A percentile compares a stretch with the other conserved stretches of the same genome.
phyloP scores from a whole-genome alignment of 2,113 vertebrate genomes.

The Puntigrus tetrazona region DNA sequence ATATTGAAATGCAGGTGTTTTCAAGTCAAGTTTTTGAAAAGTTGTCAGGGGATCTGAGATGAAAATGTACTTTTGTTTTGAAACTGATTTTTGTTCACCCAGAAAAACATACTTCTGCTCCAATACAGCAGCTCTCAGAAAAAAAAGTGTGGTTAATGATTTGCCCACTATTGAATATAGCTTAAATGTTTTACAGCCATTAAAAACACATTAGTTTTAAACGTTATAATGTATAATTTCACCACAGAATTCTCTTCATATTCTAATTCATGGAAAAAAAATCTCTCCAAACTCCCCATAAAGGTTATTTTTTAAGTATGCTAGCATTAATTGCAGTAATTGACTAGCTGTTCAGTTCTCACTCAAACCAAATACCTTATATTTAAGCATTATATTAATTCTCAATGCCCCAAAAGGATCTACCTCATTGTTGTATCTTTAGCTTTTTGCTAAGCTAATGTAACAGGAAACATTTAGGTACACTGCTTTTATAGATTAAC shows the following conservation, averaged over 20 bases:
- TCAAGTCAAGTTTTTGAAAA: slow-evolving; percentile 46
- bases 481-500: not conserved
- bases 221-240: slow-evolving; percentile 13
- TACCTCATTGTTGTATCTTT: not conserved
- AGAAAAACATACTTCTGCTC: slow-evolving; percentile 35
- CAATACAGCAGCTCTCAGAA: slow-evolving; percentile 42
- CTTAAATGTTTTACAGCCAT: not conserved
- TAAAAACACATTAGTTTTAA: slow-evolving; percentile 12
- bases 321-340: not conserved
- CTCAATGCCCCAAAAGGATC: not conserved
- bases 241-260: not conserved
- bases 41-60: slow-evolving; percentile 35
- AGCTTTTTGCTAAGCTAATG: not conserved
- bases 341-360: not conserved
- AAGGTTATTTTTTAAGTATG: not conserved
- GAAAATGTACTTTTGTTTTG: slow-evolving; percentile 48
- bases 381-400: not conserved
- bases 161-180: slow-evolving; percentile 10
- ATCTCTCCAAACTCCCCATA: not conserved
- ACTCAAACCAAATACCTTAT: not conserved
- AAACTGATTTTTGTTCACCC: slow-evolving; percentile 52
- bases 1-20: slow-evolving; percentile 31
- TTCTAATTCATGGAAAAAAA: not conserved
- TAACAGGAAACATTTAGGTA: not conserved
- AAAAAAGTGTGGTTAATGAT: slow-evolving; percentile 1